phyloP scores from a whole-genome alignment of 2,113 vertebrate genomes.

The Tachuris rubrigastra region DNA sequence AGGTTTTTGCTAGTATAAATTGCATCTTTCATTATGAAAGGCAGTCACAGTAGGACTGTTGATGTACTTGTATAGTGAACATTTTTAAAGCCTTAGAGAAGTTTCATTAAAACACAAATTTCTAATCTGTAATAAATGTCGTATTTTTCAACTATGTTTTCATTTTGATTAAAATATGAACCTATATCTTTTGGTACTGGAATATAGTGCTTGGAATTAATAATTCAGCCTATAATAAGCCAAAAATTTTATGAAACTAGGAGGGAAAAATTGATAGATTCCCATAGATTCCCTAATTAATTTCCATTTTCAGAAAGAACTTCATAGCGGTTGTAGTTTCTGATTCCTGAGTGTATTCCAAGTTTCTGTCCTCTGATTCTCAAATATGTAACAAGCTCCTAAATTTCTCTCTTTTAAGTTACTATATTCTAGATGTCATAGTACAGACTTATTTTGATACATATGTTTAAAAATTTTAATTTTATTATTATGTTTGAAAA shows the following conservation, averaged over 20 bases:
- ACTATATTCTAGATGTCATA: background rate
- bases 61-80: rapidly evolving
- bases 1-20: background rate
- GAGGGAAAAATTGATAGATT: background rate
- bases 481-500: too few species aligned
- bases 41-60: background rate
- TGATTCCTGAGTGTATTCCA: background rate
- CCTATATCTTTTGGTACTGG: background rate
- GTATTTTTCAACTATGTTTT: background rate
- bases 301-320: background rate
- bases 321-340: background rate
- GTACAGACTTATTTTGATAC: background rate
- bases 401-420: background rate
- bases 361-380: background rate
- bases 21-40: background rate
- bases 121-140: background rate
- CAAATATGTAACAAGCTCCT: background rate
- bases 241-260: background rate
- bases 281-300: background rate
- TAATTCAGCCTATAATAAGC: background rate
- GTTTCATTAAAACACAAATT: background rate
- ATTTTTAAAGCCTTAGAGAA: background rate
- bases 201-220: background rate
- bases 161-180: background rate
- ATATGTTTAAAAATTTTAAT: background rate